Conservation (phyloP, 2,888 invertebrate species). For the Microplitis deprimator region DNA sequence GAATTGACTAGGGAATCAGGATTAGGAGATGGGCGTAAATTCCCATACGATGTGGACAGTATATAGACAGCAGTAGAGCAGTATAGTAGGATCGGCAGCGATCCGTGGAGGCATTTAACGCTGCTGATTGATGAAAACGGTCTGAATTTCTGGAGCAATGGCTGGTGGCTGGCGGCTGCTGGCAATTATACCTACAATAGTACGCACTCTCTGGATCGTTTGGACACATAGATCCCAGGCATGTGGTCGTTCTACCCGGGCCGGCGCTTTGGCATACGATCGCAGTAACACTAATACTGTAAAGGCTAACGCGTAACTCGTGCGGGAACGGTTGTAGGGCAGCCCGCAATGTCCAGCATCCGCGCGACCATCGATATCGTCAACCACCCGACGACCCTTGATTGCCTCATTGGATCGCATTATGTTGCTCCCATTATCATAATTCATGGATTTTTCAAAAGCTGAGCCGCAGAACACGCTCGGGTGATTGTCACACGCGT, state of each 20-base stretch:
- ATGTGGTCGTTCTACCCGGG: constrained; percentile 57
- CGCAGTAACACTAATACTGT: constrained; percentile 68
- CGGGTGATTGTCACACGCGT: constrained; percentile 39
- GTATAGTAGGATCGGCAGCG: constrained; percentile 16
- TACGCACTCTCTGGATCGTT: constrained; percentile 57
- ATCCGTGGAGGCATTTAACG: constrained; percentile 62
- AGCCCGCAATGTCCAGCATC: constrained; percentile 44
- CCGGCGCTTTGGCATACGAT: constrained; percentile 49
- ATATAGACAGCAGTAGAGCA: constrained; percentile 8
- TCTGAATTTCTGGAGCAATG: constrained; percentile 63
- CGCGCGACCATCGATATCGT: constrained; percentile 61
- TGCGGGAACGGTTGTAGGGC: constrained; percentile 45
- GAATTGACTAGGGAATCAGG: constrained; percentile 28
- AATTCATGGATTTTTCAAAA: constrained; percentile 70
- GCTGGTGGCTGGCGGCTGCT: constrained; percentile 57
- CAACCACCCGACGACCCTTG: constrained; percentile 64
- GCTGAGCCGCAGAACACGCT: constrained; percentile 56
- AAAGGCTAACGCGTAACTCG: constrained; percentile 65
- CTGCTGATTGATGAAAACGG: constrained; percentile 69
- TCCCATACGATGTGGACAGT: constrained; percentile 7
- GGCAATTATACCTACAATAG: constrained; percentile 66
- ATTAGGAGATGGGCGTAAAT: constrained; percentile 31
- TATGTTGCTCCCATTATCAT: constrained; percentile 71
- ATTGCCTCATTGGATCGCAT: constrained; percentile 72
- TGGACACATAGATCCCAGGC: constrained; percentile 66